Percentiles rank a stretch among this genome's conserved stretches.
Conservation (phyloP, 2,888 invertebrate genomes). For the Maniola hyperantus region DNA sequence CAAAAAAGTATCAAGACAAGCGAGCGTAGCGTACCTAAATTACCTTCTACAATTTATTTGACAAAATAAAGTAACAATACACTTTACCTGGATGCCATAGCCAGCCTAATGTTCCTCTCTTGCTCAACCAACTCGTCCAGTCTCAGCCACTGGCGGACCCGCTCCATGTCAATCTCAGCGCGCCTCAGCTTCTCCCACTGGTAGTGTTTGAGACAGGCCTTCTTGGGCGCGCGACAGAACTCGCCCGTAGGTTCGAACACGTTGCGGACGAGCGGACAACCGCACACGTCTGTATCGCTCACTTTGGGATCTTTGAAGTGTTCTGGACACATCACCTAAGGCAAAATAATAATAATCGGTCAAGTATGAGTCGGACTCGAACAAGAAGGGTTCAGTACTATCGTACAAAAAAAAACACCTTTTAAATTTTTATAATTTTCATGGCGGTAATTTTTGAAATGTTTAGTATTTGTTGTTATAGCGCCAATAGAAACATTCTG, state of each 20-base stretch:
- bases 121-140: slow-evolving; percentile 97
- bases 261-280: slow-evolving; percentile 93
- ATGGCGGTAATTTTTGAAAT: too few relatives aligned
- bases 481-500: too few relatives aligned
- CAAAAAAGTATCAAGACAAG: too few relatives aligned
- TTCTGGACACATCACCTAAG: slow-evolving; percentile 94
- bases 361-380: too few relatives aligned
- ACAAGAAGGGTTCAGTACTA: too few relatives aligned
- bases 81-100: slow-evolving; percentile 80
- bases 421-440: too few relatives aligned
- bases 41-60: too few relatives aligned
- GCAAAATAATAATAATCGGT: too few relatives aligned
- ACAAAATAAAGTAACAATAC: background rate
- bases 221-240: slow-evolving; percentile 94
- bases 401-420: too few relatives aligned
- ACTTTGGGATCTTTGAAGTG: slow-evolving; percentile 97
- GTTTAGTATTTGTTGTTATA: too few relatives aligned
- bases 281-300: slow-evolving; percentile 94
- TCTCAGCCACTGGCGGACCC: slow-evolving; percentile 95
- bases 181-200: slow-evolving; percentile 97
- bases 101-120: slow-evolving; percentile 91
- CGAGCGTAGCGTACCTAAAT: too few relatives aligned
- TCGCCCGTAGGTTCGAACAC: slow-evolving; percentile 93
- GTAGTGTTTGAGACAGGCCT: slow-evolving; percentile 94
- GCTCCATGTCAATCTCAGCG: slow-evolving; percentile 97